A percentile compares a stretch with the other conserved stretches of the same genome.
phyloP scores from a whole-genome alignment of 2,888 invertebrate species.

The Gerris lacustris region DNA sequence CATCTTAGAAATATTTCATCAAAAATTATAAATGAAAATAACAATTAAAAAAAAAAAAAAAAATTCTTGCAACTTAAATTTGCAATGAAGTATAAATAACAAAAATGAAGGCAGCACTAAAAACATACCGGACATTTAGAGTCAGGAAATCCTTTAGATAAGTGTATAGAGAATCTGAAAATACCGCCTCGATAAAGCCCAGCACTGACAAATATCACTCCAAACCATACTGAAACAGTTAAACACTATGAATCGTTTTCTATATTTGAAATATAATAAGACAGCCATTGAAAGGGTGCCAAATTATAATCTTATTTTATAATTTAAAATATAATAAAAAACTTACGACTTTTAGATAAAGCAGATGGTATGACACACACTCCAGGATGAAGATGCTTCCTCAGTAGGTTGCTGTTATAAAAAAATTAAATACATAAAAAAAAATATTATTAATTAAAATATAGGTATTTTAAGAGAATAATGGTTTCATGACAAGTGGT shows the following conservation, averaged over 20 bases:
- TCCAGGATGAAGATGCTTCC: conserved; percentile 72
- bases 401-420: conserved; percentile 63
- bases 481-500: too few relatives aligned
- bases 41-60: too few relatives aligned
- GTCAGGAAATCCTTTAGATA: conserved; percentile 82
- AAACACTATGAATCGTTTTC: conserved; percentile 20
- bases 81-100: too few relatives aligned
- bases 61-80: too few relatives aligned
- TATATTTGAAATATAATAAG: neutral
- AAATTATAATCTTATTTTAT: too few relatives aligned
- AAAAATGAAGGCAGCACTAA: too few relatives aligned
- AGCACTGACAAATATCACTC: conserved; percentile 76
- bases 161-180: conserved; percentile 73
- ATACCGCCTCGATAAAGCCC: conserved; percentile 82
- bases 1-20: too few relatives aligned
- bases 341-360: conserved; percentile 66
- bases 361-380: conserved; percentile 87
- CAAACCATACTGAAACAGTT: conserved; percentile 68
- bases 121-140: conserved; percentile 65
- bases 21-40: too few relatives aligned
- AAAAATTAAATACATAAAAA: conserved; percentile 12
- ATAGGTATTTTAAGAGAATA: too few relatives aligned
- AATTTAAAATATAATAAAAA: conserved; percentile 23
- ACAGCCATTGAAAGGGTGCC: neutral
- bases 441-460: too few relatives aligned